These are phyloP conservation scores for Caiman crocodilus DNA, from an alignment of 2,797 vertebrate species.

Conservation along the genomic window DNA sequence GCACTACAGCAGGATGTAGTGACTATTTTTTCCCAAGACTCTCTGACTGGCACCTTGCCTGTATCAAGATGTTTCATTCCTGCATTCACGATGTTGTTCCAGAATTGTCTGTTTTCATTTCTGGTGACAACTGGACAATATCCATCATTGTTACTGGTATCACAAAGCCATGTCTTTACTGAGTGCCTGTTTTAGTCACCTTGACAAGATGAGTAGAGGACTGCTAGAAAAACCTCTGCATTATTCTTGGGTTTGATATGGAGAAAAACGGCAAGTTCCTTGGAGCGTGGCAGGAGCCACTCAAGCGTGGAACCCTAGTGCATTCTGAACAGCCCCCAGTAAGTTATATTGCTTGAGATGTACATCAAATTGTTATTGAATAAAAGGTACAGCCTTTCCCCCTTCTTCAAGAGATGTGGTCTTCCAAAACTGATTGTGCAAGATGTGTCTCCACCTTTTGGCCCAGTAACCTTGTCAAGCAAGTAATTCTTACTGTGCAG, in stretches of 20 bases:
- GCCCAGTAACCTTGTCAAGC: constrained; percentile 3
- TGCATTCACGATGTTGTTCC: not conserved
- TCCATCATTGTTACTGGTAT: not conserved
- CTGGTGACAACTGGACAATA: not conserved
- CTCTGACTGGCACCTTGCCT: not conserved
- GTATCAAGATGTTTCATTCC: not conserved
- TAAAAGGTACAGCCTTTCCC: not conserved
- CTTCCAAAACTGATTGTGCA: constrained; percentile 14
- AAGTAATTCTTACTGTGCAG: rapidly evolving
- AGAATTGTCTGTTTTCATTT: not conserved
- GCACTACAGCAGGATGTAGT: not conserved
- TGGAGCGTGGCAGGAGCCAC: constrained; percentile 27
- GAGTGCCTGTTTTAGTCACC: not conserved
- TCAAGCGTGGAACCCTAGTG: constrained; percentile 8
- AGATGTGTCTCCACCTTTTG: rapidly evolving
- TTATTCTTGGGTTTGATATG: not conserved
- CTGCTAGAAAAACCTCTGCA: not conserved
- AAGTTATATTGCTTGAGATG: not conserved
- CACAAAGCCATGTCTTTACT: not conserved
- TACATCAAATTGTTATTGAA: rapidly evolving
- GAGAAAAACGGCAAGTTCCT: not conserved
- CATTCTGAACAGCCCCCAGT: constrained; percentile 59
- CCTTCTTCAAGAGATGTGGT: constrained; percentile 21
- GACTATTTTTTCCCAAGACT: not conserved
- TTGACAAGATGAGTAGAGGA: not conserved